Conservation (phyloP, 1,140 invertebrate species). For the Ganaspis sp. region DNA sequence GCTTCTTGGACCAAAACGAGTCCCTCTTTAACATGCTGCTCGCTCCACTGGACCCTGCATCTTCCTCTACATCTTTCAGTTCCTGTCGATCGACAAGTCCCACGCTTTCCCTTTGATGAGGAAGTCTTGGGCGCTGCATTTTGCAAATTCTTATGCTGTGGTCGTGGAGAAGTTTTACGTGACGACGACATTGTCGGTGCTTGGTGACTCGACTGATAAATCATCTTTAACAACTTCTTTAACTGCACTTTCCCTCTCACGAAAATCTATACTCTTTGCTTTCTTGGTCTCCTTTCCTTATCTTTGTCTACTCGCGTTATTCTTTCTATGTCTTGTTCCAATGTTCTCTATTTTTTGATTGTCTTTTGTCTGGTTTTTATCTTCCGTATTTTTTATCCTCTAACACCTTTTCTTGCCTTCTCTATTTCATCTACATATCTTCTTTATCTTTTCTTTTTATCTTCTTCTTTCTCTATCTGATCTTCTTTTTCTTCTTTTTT, state of each 20-base stretch:
- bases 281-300: background rate
- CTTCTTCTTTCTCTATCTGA: too few relatives aligned
- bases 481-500: too few relatives aligned
- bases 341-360: too few relatives aligned
- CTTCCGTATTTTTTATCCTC: too few relatives aligned
- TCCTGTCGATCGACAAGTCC: slow-evolving; percentile 43
- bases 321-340: too few relatives aligned
- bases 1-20: slow-evolving; percentile 72
- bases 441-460: too few relatives aligned
- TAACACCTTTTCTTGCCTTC: too few relatives aligned
- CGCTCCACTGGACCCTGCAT: slow-evolving; percentile 74
- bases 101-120: slow-evolving; percentile 49
- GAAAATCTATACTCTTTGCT: background rate
- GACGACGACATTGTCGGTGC: slow-evolving; percentile 72
- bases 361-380: too few relatives aligned
- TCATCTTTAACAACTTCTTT: slow-evolving; percentile 56
- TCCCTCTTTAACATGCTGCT: slow-evolving; percentile 74
- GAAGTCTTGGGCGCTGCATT: slow-evolving; percentile 53
- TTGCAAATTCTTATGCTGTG: slow-evolving; percentile 65
- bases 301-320: too few relatives aligned
- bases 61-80: slow-evolving; percentile 67
- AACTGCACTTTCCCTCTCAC: slow-evolving; percentile 30
- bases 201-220: slow-evolving; percentile 67
- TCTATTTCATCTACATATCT: too few relatives aligned
- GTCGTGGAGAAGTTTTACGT: slow-evolving; percentile 67